Base-by-base conservation (phyloP, 2,888 invertebrate species). In the Thalpophila matura region DNA sequence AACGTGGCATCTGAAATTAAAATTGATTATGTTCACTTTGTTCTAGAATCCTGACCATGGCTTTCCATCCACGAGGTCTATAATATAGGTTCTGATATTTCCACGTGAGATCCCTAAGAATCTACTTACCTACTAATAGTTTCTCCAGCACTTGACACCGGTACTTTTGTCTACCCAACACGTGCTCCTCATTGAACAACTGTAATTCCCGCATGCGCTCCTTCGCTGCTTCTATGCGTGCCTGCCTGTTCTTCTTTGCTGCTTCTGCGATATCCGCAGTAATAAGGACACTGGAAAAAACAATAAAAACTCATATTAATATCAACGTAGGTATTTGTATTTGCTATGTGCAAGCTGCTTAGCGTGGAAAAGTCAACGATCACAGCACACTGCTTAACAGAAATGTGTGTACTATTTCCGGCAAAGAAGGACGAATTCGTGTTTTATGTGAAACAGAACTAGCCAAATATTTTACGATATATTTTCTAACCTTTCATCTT, bases 121-220 rank as follows among this genome's bases (percentile, higher is more conserved):
- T 35, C 1, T 10, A 65, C 88, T 56, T 59, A 94, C 94, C 94
- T 69, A 91, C 86, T 70, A 83, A 88, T 1, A 92, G 67, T 38
- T 79, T 87, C 53, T 93, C 93, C 35, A 94, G 66, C 18, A 91
- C 68, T 0, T 68, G 79, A 27, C 82, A 82, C 9, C 94, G 83
- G 0, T 24, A 70, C 69, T 63, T 89, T 82, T 95, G 94, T 2
- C 88, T 70, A 0, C 83, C 86, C 4, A 91, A 75, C 0, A 94
- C 87, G 10, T 79, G 63, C 1, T 68, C 4, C 53, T 88, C 88
- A 57, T 94, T 92, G 72, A 80, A 90, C 0, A 33, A 7, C 62
- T 95, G 92, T 4, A 94, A 75, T n/a, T 92, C 90, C 0, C 72
- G 70, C 91, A 91, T 91, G 2, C 91, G 86, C 6, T 89, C 87